Percentiles rank a stretch among this genome's conserved stretches.
Evolutionary conservation across 2,888 invertebrate genomes (phyloP).

Genomic region (Limenitis camilla): DNA sequence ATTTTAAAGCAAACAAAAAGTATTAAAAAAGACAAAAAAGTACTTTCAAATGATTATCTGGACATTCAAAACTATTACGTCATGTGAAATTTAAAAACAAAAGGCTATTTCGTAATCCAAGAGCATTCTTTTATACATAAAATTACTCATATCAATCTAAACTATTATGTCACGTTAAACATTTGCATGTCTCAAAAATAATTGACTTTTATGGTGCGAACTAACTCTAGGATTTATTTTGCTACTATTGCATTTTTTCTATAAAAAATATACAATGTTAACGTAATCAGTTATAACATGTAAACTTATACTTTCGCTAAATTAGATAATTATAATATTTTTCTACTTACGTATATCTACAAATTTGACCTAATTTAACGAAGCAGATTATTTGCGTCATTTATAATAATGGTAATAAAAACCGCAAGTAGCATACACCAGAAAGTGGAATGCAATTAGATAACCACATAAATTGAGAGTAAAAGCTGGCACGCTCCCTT

Average conservation of each 20-base stretch:
- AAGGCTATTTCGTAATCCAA: constrained; percentile 36
- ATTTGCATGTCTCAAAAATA: constrained; percentile 15
- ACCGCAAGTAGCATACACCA: constrained; percentile 36
- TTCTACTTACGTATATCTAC: no score
- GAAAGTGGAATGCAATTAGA: constrained; percentile 34
- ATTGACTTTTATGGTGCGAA: neutral
- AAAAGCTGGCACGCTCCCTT: constrained; percentile 63
- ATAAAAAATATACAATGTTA: no score
- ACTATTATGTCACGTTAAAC: no score
- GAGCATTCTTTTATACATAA: constrained; percentile 27
- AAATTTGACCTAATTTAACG: no score
- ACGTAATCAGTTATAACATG: neutral
- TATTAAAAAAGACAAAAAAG: no score
- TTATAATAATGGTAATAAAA: constrained; percentile 25
- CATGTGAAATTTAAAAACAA: constrained; percentile 42
- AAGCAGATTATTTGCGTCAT: neutral
- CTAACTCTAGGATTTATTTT: neutral
- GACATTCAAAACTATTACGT: constrained; percentile 30
- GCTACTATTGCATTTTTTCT: neutral
- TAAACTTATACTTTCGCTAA: neutral
- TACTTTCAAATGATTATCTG: no score
- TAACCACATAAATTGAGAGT: constrained; percentile 62
- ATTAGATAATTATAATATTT: neutral
- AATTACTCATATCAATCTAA: constrained; percentile 35
- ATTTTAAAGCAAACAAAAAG: no score